Percentiles rank a stretch among this genome's conserved stretches.
Evolutionary conservation across 2,888 invertebrate genomes (phyloP).

Genomic region (Aphidoletes aphidimyza): DNA sequence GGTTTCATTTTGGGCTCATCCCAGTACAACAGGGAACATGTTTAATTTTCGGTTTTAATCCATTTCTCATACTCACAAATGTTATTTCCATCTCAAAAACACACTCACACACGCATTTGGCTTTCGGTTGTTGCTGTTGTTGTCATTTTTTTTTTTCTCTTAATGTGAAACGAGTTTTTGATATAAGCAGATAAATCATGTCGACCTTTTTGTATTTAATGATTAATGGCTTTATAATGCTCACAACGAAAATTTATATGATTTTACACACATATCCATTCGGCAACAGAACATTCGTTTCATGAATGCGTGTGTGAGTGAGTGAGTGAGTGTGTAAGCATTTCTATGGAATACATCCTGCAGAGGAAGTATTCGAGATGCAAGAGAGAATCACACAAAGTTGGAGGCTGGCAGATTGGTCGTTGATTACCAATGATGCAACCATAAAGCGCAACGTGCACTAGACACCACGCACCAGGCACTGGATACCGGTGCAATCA

Average conservation of each 20-base stretch:
- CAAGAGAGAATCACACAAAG: no score
- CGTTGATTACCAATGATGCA: background rate
- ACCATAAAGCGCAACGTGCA: constrained; percentile 15
- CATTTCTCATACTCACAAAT: background rate
- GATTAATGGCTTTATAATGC: constrained; percentile 52
- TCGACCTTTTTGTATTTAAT: constrained; percentile 52
- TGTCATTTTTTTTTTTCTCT: background rate
- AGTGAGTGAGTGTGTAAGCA: background rate
- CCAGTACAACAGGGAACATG: background rate
- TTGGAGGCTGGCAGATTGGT: background rate
- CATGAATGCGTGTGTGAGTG: background rate
- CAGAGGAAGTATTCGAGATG: background rate
- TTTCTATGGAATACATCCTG: no score
- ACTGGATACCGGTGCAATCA: no score
- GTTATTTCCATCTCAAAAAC: background rate
- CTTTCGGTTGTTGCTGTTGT: background rate
- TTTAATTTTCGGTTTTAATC: constrained; percentile 17
- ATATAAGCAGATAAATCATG: constrained; percentile 54
- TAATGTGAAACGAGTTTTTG: constrained; percentile 53
- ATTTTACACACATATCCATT: constrained; percentile 10
- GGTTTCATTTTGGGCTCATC: background rate
- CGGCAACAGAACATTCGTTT: background rate
- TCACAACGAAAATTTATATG: constrained; percentile 52
- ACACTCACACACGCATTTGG: background rate
- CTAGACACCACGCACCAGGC: no score